Evolutionary conservation across 2,113 vertebrate genomes (phyloP).

Genomic region (Origma solitaria): DNA sequence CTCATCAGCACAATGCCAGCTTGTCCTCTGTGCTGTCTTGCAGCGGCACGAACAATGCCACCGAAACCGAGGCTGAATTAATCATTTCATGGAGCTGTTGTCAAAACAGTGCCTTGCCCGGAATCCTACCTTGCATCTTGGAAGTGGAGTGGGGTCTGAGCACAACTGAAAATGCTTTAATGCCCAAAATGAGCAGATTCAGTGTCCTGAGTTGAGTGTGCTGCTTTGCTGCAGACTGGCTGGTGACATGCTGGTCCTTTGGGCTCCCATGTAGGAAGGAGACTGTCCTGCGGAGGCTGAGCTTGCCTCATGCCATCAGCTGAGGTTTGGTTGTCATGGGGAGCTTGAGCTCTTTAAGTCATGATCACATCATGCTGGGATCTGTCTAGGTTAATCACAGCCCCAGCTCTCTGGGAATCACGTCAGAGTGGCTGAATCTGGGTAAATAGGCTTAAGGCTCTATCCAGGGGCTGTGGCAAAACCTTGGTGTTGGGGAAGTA

Average conservation of each 20-base stretch:
- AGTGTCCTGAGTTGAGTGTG: background rate
- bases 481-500: background rate
- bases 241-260: background rate
- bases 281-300: background rate
- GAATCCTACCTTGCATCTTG: background rate
- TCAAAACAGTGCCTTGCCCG: background rate
- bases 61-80: background rate
- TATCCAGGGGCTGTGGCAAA: background rate
- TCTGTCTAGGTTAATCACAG: constrained; percentile 33
- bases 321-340: constrained; percentile 20
- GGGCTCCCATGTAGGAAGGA: background rate
- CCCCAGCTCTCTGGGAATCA: background rate
- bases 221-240: background rate
- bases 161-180: background rate
- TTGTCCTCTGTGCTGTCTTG: background rate
- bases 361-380: background rate
- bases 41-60: background rate
- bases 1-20: background rate
- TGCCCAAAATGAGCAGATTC: background rate
- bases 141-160: background rate
- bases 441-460: constrained; percentile 27
- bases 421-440: background rate
- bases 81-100: background rate
- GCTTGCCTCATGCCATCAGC: background rate
- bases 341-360: constrained; percentile 27